Evolutionary conservation across 2,797 vertebrate species (phyloP).

Genomic region (Tauraco hartlaubi): DNA sequence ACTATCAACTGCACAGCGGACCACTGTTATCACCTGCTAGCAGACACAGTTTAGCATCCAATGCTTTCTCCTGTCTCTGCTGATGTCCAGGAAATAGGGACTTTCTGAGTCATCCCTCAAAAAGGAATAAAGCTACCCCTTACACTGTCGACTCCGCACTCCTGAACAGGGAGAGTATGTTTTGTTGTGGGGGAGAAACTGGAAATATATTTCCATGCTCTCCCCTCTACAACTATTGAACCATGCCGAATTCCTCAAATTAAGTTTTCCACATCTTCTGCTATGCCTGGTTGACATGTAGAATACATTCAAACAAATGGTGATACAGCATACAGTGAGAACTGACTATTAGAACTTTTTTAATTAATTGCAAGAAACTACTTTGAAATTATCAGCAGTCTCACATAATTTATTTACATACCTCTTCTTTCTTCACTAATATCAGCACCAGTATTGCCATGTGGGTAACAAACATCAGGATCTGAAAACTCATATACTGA

Average conservation of each 20-base stretch:
- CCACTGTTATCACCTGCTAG: neutral
- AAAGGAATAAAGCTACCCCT: neutral
- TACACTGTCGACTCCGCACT: neutral
- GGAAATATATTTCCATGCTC: neutral
- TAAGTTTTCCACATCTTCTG: neutral
- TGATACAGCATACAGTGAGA: neutral
- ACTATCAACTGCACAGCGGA: neutral
- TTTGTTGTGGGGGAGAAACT: neutral
- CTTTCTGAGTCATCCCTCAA: neutral
- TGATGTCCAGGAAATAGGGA: neutral
- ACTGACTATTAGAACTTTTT: neutral
- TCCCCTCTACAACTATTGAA: neutral
- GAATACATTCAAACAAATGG: neutral
- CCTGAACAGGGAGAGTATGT: neutral
- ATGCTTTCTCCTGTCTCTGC: neutral
- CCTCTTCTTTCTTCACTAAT: conserved; percentile 38
- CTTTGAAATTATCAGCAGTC: neutral
- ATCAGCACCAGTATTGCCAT: conserved; percentile 5
- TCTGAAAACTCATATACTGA: conserved; percentile 48
- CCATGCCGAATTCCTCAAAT: neutral
- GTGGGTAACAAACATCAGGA: conserved; percentile 5
- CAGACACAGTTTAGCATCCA: neutral
- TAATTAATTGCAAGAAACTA: neutral
- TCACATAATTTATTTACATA: conserved; percentile 6
- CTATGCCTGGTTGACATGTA: neutral